Conservation (phyloP, 2,888 invertebrate genomes). For the Epinotia brunnichana region DNA sequence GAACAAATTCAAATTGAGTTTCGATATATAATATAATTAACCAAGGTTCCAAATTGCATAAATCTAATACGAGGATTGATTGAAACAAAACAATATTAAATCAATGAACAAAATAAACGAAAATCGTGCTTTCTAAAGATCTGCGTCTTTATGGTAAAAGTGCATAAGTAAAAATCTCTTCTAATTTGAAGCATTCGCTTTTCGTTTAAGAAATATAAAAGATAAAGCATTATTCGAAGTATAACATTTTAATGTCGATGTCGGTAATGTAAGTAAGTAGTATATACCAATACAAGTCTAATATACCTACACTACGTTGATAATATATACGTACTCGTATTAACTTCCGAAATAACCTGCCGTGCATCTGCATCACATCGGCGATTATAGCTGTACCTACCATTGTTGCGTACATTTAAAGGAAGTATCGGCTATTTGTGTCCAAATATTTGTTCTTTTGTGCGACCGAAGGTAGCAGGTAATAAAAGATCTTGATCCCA, state of each 20-base stretch:
- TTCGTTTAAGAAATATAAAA: too few relatives aligned
- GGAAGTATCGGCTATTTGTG: slow-evolving; percentile 36
- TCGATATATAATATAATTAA: too few relatives aligned
- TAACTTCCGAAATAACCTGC: slow-evolving; percentile 26
- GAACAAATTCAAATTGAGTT: too few relatives aligned
- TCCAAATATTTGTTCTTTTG: slow-evolving; percentile 44
- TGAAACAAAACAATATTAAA: too few relatives aligned
- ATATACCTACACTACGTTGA: neutral
- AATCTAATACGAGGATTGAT: too few relatives aligned
- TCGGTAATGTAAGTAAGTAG: neutral
- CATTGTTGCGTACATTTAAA: slow-evolving; percentile 30
- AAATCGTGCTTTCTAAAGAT: too few relatives aligned
- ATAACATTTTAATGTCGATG: neutral
- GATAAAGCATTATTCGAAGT: neutral
- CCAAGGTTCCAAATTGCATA: too few relatives aligned
- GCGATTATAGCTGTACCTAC: slow-evolving; percentile 15
- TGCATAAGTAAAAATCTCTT: neutral
- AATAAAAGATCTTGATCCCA: slow-evolving; percentile 42
- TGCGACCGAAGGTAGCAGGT: slow-evolving; percentile 42
- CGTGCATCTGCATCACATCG: slow-evolving; percentile 24
- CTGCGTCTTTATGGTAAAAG: neutral
- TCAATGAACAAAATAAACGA: too few relatives aligned
- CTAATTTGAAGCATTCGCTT: neutral
- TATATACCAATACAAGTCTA: neutral
- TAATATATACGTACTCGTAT: neutral